Evolutionary conservation across 2,888 invertebrate genomes (phyloP).

Genomic region (Seira sanloemensis): DNA sequence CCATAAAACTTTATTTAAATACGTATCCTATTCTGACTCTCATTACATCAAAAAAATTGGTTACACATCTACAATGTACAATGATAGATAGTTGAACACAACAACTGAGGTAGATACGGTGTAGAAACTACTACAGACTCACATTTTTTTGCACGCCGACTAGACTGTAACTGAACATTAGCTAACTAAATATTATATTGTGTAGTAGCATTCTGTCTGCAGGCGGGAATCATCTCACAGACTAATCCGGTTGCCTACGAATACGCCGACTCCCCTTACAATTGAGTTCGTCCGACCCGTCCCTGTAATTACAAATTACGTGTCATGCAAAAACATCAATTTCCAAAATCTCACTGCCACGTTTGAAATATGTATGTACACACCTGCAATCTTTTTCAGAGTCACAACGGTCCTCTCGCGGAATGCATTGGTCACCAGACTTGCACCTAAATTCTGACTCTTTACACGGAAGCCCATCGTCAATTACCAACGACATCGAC

Average conservation of each 20-base stretch:
- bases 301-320: no score
- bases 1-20: not conserved
- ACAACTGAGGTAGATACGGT: slow-evolving; percentile 5
- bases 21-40: no score
- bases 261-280: slow-evolving; percentile 43
- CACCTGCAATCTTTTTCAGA: slow-evolving; percentile 60
- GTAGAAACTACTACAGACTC: not conserved
- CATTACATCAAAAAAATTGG: no score
- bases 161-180: not conserved
- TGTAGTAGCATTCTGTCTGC: not conserved
- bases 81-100: not conserved
- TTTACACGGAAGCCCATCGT: slow-evolving; percentile 61
- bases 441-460: slow-evolving; percentile 64
- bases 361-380: no score
- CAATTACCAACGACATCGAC: slow-evolving; percentile 59
- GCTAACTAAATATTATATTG: not conserved
- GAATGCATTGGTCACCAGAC: slow-evolving; percentile 68
- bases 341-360: no score
- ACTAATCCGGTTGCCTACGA: not conserved
- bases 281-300: slow-evolving; percentile 66
- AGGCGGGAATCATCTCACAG: not conserved
- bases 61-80: not conserved
- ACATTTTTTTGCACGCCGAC: not conserved
- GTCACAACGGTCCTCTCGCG: slow-evolving; percentile 66
- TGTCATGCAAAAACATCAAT: no score